Percentiles rank a stretch among this genome's conserved stretches.
phyloP scores from a whole-genome alignment of 2,113 vertebrate species.

The Nesogale talazaci region DNA sequence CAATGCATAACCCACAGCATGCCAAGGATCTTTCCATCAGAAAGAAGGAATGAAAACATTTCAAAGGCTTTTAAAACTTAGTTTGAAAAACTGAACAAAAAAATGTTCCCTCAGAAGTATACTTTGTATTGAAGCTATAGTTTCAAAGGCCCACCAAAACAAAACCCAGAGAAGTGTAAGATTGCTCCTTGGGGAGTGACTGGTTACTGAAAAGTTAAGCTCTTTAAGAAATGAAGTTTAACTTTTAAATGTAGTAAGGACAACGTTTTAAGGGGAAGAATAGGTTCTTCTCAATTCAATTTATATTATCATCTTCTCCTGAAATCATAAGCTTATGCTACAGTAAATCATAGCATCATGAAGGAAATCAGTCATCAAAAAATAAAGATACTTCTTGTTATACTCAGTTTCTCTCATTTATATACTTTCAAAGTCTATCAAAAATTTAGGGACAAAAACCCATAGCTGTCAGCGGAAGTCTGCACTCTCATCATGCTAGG shows the following conservation, averaged over 20 bases:
- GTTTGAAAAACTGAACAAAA: background rate
- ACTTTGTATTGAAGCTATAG: background rate
- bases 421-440: constrained; percentile 10
- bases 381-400: background rate
- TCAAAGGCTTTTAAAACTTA: background rate
- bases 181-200: background rate
- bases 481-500: background rate
- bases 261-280: background rate
- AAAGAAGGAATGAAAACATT: too few relatives aligned
- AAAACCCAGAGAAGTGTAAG: background rate
- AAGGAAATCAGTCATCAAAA: constrained; percentile 2
- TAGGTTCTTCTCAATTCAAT: background rate
- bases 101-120: background rate
- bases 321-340: background rate
- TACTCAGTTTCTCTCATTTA: background rate
- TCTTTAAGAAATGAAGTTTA: background rate
- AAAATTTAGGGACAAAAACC: background rate
- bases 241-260: background rate
- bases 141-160: background rate
- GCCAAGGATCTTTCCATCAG: too few relatives aligned
- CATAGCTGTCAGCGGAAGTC: background rate
- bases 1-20: too few relatives aligned
- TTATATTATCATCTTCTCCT: background rate
- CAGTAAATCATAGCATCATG: background rate
- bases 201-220: background rate